Percentiles rank a stretch among this genome's conserved stretches.
Evolutionary conservation across 2,888 invertebrate species (phyloP).

Genomic region (Sinhomidia bicolor): DNA sequence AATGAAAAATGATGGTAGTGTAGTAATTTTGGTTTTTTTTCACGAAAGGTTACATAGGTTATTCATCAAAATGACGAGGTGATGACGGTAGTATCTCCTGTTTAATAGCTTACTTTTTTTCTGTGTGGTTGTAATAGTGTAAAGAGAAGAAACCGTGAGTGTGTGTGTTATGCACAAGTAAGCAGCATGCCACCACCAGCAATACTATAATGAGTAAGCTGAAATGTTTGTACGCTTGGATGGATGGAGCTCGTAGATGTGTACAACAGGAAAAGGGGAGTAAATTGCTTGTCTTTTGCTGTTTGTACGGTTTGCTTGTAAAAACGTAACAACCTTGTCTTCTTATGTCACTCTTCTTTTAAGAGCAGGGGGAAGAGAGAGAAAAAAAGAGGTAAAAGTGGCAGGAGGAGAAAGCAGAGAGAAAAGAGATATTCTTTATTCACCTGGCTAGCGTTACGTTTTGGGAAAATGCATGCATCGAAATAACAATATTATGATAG

Average conservation of each 20-base stretch:
- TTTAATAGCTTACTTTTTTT: background rate
- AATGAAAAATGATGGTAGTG: background rate
- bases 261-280: slow-evolving; percentile 8
- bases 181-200: background rate
- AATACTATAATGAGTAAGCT: background rate
- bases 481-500: slow-evolving; percentile 11
- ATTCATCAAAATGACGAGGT: slow-evolving; percentile 50
- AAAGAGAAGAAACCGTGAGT: slow-evolving; percentile 12
- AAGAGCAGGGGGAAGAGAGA: background rate
- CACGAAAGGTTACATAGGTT: slow-evolving; percentile 1
- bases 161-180: background rate
- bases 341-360: slow-evolving; percentile 59
- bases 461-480: background rate
- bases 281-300: slow-evolving; percentile 41
- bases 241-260: background rate
- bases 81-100: slow-evolving; percentile 19
- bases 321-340: slow-evolving; percentile 59
- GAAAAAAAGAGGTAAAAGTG: slow-evolving; percentile 22
- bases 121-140: background rate
- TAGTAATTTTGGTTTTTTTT: background rate
- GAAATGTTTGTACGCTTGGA: background rate
- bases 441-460: slow-evolving; percentile 7
- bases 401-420: slow-evolving; percentile 47
- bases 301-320: slow-evolving; percentile 7
- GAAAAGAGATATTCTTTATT: slow-evolving; percentile 24